These are phyloP conservation scores for Pelagia noctiluca DNA, from an alignment of 30 jellyfish, hydroid and myxozoan species.

Conservation along the genomic window DNA sequence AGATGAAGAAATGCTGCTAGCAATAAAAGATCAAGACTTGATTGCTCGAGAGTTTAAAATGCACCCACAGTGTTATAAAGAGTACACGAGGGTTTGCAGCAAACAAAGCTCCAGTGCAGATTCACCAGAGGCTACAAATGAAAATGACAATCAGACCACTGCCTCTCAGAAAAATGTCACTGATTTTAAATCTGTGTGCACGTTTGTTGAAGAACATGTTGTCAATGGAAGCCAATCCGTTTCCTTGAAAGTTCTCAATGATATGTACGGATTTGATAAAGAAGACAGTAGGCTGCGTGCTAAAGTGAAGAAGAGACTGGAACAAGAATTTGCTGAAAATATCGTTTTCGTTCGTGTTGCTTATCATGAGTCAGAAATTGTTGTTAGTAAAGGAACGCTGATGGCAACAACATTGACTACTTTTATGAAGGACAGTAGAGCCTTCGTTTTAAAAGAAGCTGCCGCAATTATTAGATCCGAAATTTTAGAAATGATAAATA, in stretches of 20 bases:
- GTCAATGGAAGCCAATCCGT: slow-evolving; percentile 46
- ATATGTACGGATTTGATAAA: too few relatives aligned
- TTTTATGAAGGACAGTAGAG: slow-evolving; percentile 37
- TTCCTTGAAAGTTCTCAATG: too few relatives aligned
- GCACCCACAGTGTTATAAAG: slow-evolving; percentile 1
- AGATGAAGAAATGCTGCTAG: slow-evolving; percentile 32
- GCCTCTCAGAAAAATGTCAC: slow-evolving; percentile 2
- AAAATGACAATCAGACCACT: neutral
- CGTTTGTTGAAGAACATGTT: slow-evolving; percentile 48
- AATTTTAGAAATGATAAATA: slow-evolving; percentile 28
- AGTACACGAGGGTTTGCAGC: neutral
- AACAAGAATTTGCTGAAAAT: slow-evolving; percentile 38
- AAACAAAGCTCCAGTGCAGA: neutral
- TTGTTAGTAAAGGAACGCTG: slow-evolving; percentile 18
- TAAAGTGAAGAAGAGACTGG: slow-evolving; percentile 36
- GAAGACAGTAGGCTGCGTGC: slow-evolving; percentile 40
- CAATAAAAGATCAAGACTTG: slow-evolving; percentile 2
- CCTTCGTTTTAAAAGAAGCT: slow-evolving; percentile 3
- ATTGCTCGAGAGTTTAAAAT: slow-evolving; percentile 11
- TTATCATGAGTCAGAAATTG: slow-evolving; percentile 46
- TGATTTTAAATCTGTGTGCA: slow-evolving; percentile 48
- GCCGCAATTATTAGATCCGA: slow-evolving; percentile 23
- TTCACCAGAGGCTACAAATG: neutral
- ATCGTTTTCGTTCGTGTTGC: slow-evolving; percentile 38
- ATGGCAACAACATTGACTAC: slow-evolving; percentile 20